phyloP scores from a whole-genome alignment of 2,888 invertebrate species.

The Bellardia pandia region DNA sequence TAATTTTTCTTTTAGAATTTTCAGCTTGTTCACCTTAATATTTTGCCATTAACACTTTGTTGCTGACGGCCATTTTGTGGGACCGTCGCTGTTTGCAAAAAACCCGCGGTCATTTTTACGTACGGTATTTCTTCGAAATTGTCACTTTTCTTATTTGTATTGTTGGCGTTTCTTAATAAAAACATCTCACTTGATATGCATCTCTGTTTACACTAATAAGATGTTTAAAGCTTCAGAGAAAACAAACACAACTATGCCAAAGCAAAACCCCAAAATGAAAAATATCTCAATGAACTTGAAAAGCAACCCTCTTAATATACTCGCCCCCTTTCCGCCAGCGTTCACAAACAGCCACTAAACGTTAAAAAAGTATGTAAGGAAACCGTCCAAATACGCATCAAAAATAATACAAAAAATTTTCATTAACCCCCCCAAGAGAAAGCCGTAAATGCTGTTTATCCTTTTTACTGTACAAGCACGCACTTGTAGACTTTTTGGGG shows the following conservation, averaged over 20 bases:
- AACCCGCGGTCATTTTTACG: constrained; percentile 81
- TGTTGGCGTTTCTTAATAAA: constrained; percentile 73
- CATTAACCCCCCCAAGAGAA: constrained; percentile 43
- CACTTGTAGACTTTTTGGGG: constrained; percentile 55
- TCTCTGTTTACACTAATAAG: constrained; percentile 80
- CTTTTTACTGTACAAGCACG: constrained; percentile 34
- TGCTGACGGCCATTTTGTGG: constrained; percentile 75
- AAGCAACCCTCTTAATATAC: constrained; percentile 59
- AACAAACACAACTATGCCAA: constrained; percentile 8
- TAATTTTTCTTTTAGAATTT: background rate
- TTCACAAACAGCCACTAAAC: constrained; percentile 16
- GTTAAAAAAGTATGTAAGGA: constrained; percentile 41
- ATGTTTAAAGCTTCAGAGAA: constrained; percentile 67
- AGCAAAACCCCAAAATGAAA: constrained; percentile 4
- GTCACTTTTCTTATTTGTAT: constrained; percentile 69
- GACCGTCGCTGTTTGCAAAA: constrained; percentile 80
- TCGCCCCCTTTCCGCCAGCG: background rate
- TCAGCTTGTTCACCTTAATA: constrained; percentile 61
- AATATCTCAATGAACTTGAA: constrained; percentile 69
- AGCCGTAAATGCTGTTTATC: constrained; percentile 55
- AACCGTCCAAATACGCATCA: constrained; percentile 47
- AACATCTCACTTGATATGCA: constrained; percentile 82
- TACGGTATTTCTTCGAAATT: constrained; percentile 70
- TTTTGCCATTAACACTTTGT: constrained; percentile 64
- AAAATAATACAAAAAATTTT: constrained; percentile 76